Percentiles rank a stretch among this genome's conserved stretches.
Conservation (phyloP, 2,797 vertebrate species). For the Centroberyx gerrardi region DNA sequence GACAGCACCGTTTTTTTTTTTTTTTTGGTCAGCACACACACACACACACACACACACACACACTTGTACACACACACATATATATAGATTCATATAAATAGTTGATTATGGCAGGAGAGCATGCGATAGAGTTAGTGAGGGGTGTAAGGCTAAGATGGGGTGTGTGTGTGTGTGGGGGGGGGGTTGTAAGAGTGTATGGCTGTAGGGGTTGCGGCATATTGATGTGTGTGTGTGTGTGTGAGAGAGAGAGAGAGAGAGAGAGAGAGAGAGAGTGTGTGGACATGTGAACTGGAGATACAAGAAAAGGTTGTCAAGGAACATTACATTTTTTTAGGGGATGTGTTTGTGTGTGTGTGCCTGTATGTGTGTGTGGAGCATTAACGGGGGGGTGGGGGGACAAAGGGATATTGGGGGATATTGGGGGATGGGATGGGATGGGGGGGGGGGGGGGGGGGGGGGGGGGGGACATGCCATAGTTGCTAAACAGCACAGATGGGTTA, state of each 20-base stretch:
- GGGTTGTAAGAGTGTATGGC: too few relatives aligned
- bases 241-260: too few relatives aligned
- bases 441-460: background rate
- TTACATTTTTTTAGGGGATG: background rate
- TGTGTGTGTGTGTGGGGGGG: too few relatives aligned
- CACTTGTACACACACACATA: background rate
- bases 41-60: too few relatives aligned
- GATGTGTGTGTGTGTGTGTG: background rate
- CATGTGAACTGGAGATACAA: constrained; percentile 1
- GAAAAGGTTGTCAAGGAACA: background rate
- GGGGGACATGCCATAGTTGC: background rate
- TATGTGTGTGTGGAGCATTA: background rate
- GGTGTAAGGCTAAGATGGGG: too few relatives aligned
- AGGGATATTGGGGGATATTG: too few relatives aligned
- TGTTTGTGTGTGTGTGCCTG: background rate
- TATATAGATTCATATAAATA: background rate
- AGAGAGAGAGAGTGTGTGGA: background rate
- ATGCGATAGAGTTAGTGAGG: too few relatives aligned
- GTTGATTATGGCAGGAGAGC: too few relatives aligned
- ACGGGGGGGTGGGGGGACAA: too few relatives aligned
- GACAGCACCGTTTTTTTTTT: too few relatives aligned
- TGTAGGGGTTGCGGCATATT: too few relatives aligned
- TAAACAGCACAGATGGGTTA: constrained; percentile 15
- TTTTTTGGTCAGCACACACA: background rate
- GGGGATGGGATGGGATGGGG: background rate